phyloP scores from a whole-genome alignment of 2,797 vertebrate species.

The Brotula barbata region DNA sequence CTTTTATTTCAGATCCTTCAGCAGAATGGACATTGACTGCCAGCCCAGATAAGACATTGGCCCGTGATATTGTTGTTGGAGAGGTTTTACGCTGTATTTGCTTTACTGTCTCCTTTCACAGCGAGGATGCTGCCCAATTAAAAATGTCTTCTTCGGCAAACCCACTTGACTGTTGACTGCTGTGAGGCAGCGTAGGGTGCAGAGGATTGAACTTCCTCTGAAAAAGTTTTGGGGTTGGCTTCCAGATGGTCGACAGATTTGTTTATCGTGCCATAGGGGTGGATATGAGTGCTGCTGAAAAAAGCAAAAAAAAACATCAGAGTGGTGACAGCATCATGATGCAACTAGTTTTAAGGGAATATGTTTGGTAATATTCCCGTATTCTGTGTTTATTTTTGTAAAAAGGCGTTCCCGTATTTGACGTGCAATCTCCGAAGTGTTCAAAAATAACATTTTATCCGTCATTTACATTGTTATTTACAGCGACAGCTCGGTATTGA shows the following conservation, averaged over 20 bases:
- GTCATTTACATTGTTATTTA: background rate
- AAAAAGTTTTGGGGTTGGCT: conserved; percentile 56
- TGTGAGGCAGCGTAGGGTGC: conserved; percentile 50
- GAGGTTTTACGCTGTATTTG: conserved; percentile 64
- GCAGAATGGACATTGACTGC: conserved; percentile 49
- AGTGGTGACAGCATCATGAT: conserved; percentile 7
- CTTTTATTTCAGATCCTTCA: conserved; percentile 38
- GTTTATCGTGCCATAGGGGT: conserved; percentile 48
- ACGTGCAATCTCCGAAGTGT: too few relatives aligned
- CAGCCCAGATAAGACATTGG: conserved; percentile 47
- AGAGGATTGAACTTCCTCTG: conserved; percentile 47
- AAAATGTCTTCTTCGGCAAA: conserved; percentile 73
- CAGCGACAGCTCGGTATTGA: background rate
- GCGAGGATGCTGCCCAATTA: conserved; percentile 69
- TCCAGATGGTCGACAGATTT: conserved; percentile 67
- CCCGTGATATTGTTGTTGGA: conserved; percentile 39
- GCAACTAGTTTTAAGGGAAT: conserved; percentile 1
- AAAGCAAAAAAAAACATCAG: conserved; percentile 10
- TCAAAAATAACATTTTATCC: background rate
- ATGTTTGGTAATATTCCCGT: too few relatives aligned
- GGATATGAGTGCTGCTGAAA: conserved; percentile 33
- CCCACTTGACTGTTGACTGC: conserved; percentile 71
- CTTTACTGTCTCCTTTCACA: conserved; percentile 65
- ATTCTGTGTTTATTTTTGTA: too few relatives aligned
- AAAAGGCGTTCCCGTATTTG: too few relatives aligned